phyloP scores from a whole-genome alignment of 2,888 invertebrate genomes.

The Neocrepidodera transversa region DNA sequence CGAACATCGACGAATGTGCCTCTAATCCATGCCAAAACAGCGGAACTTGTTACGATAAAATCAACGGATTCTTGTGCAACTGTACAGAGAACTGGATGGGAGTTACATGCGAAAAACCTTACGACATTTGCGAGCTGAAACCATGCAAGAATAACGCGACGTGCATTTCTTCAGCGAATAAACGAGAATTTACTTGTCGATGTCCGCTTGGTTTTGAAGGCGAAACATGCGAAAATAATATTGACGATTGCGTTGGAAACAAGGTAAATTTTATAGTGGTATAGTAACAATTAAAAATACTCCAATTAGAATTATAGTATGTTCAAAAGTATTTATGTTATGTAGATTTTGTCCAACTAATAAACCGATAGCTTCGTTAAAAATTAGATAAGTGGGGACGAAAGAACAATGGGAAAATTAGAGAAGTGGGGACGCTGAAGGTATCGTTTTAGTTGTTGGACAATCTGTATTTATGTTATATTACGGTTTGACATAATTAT shows the following conservation, averaged over 20 bases:
- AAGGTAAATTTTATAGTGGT: constrained; percentile 38
- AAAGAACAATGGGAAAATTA: no score
- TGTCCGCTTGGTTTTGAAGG: constrained; percentile 74
- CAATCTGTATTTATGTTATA: no score
- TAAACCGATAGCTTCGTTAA: no score
- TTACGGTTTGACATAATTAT: no score
- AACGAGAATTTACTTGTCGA: constrained; percentile 66
- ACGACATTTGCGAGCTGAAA: constrained; percentile 65
- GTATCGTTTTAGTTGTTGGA: no score
- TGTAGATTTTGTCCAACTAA: no score
- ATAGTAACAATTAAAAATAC: no score
- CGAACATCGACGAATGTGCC: constrained; percentile 62
- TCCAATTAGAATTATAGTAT: no score
- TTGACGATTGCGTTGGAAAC: constrained; percentile 70
- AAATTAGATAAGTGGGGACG: no score
- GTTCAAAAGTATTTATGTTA: no score
- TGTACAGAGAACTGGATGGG: constrained; percentile 68
- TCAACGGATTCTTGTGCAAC: constrained; percentile 65
- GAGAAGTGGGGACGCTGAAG: no score
- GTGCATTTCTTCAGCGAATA: constrained; percentile 63
- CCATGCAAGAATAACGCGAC: constrained; percentile 71
- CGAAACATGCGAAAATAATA: constrained; percentile 67
- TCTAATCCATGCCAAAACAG: constrained; percentile 65
- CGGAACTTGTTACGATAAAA: constrained; percentile 63
- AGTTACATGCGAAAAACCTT: constrained; percentile 64